Evolutionary conservation across 2,797 vertebrate species (phyloP).

Genomic region (Callimico goeldii): DNA sequence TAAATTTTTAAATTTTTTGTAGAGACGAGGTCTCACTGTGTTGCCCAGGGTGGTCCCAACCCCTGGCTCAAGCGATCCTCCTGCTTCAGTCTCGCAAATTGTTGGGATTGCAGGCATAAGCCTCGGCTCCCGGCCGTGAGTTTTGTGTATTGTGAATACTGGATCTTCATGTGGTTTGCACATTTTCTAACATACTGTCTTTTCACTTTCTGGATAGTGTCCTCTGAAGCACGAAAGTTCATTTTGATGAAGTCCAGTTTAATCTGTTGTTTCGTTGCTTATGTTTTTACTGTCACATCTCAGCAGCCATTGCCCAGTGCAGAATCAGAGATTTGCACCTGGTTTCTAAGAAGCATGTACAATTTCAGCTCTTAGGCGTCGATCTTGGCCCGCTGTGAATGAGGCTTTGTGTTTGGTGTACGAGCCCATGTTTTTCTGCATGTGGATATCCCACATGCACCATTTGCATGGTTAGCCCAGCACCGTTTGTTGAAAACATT

Average conservation of each 20-base stretch:
- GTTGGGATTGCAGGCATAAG: no score
- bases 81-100: no score
- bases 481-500: neutral
- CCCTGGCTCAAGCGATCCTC: no score
- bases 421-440: neutral
- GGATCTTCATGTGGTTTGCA: fast-evolving
- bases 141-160: fast-evolving
- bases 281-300: neutral
- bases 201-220: fast-evolving
- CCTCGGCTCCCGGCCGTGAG: no score
- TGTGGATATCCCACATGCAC: no score
- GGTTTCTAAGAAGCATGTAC: neutral
- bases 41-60: no score
- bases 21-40: no score
- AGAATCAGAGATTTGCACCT: neutral
- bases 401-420: neutral
- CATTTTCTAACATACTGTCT: fast-evolving
- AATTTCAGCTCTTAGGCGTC: neutral
- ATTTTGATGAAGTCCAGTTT: fast-evolving
- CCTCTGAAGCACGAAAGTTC: neutral
- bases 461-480: neutral
- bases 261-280: neutral
- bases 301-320: fast-evolving
- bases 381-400: neutral
- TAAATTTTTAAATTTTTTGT: no score